Evolutionary conservation across 1,140 invertebrate species (phyloP).

Genomic region (Artemia franciscana): DNA sequence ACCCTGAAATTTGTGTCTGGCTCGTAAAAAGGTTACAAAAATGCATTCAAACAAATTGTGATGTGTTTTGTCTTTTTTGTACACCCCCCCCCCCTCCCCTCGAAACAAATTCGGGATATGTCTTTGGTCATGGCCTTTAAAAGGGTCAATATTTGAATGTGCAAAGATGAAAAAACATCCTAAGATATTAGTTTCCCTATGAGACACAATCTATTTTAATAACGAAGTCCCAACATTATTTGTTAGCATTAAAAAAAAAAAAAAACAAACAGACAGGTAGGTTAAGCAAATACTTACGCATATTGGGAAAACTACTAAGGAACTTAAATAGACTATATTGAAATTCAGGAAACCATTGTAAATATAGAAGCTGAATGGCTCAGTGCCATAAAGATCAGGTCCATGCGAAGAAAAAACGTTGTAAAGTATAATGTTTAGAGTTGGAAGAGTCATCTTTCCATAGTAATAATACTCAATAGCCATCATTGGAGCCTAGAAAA

Average conservation of each 20-base stretch:
- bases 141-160: neutral
- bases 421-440: constrained; percentile 79
- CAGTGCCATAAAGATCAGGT: constrained; percentile 81
- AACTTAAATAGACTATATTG: constrained; percentile 55
- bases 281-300: constrained; percentile 51
- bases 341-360: constrained; percentile 90
- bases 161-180: neutral
- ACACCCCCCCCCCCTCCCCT: too few species aligned
- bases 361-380: constrained; percentile 78
- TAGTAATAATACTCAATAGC: constrained; percentile 70
- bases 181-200: neutral
- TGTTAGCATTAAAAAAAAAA: neutral
- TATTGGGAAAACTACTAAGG: constrained; percentile 31
- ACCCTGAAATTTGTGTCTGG: too few species aligned
- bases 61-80: too few species aligned
- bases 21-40: too few species aligned
- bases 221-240: neutral
- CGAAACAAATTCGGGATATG: too few species aligned
- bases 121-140: neutral
- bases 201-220: neutral
- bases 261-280: too few species aligned
- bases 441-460: constrained; percentile 67
- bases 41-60: too few species aligned
- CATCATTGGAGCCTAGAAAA: constrained; percentile 39
- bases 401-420: constrained; percentile 84